These are phyloP conservation scores for Aurelia aurita DNA, from an alignment of 30 jellyfish, hydroid and myxozoan species.

Conservation along the genomic window DNA sequence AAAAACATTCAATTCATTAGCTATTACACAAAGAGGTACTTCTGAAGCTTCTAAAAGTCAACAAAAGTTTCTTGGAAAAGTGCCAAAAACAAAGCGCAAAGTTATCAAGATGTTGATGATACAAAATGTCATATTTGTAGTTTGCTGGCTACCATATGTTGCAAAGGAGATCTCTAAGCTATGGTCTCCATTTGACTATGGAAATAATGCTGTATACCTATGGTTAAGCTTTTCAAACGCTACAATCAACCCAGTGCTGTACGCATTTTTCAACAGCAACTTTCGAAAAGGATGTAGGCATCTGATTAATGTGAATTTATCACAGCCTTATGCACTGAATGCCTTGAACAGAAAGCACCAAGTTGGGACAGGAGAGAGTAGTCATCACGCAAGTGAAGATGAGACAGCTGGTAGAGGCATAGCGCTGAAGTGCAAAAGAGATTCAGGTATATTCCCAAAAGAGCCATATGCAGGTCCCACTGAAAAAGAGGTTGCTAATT, in stretches of 20 bases:
- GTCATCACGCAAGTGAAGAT: slow-evolving; percentile 67
- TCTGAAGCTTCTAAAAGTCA: slow-evolving; percentile 26
- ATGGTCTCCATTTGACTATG: slow-evolving; percentile 18
- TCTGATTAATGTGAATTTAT: slow-evolving; percentile 53
- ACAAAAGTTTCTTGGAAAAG: slow-evolving; percentile 72
- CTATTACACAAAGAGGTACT: background rate
- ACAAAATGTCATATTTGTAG: slow-evolving; percentile 56
- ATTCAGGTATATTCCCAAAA: background rate
- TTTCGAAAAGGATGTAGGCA: slow-evolving; percentile 82
- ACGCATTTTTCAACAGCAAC: slow-evolving; percentile 72
- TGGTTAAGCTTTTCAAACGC: slow-evolving; percentile 78
- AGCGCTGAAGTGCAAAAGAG: slow-evolving; percentile 1
- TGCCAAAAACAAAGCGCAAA: slow-evolving; percentile 75
- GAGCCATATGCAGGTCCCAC: slow-evolving; percentile 30
- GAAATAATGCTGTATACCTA: slow-evolving; percentile 11
- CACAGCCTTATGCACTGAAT: slow-evolving; percentile 77
- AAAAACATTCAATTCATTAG: background rate
- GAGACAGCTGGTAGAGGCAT: slow-evolving; percentile 16
- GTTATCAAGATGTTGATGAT: slow-evolving; percentile 74
- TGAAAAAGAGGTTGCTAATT: background rate
- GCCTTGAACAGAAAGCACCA: slow-evolving; percentile 74
- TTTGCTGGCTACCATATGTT: slow-evolving; percentile 79
- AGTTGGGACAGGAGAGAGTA: slow-evolving; percentile 67
- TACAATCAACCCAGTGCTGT: slow-evolving; percentile 69
- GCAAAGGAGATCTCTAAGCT: slow-evolving; percentile 29